phyloP scores from a whole-genome alignment of 2,113 vertebrate genomes.

The Acanthisitta chloris region DNA sequence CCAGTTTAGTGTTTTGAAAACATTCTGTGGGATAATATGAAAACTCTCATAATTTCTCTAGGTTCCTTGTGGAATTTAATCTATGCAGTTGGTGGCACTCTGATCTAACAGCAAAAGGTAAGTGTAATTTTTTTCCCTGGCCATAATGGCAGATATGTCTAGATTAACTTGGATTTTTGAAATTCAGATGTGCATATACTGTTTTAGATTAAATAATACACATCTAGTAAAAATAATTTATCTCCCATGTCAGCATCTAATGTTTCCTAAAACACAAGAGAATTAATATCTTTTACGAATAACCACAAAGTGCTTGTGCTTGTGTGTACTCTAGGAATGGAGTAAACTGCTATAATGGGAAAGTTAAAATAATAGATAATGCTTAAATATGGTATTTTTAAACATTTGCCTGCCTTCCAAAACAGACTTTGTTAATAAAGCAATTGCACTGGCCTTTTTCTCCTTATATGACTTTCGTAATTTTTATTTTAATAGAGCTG shows the following conservation, averaged over 20 bases:
- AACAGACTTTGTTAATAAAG: not conserved
- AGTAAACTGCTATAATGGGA: not conserved
- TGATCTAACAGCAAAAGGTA: constrained; percentile 91
- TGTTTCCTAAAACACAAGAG: not conserved
- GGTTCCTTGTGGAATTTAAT: constrained; percentile 98
- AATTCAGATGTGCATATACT: not conserved
- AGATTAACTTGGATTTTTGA: not conserved
- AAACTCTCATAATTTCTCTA: constrained; percentile 66
- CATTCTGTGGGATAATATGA: constrained; percentile 2
- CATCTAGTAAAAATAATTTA: not conserved
- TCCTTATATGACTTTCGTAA: not conserved
- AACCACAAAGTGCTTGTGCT: not conserved
- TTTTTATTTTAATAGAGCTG: not conserved
- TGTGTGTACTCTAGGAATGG: not conserved
- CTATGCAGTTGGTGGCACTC: constrained; percentile 96
- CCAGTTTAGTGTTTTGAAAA: not conserved
- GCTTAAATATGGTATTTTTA: not conserved
- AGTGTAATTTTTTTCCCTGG: not conserved
- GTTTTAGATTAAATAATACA: not conserved
- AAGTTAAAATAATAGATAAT: not conserved
- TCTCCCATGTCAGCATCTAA: not conserved
- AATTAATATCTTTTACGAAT: not conserved
- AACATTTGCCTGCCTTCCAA: not conserved
- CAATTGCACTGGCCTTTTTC: not conserved
- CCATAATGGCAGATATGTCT: not conserved